A percentile compares a stretch with the other conserved stretches of the same genome.
phyloP scores from a whole-genome alignment of 1,140 invertebrate species.

The Globodera rostochiensis region DNA sequence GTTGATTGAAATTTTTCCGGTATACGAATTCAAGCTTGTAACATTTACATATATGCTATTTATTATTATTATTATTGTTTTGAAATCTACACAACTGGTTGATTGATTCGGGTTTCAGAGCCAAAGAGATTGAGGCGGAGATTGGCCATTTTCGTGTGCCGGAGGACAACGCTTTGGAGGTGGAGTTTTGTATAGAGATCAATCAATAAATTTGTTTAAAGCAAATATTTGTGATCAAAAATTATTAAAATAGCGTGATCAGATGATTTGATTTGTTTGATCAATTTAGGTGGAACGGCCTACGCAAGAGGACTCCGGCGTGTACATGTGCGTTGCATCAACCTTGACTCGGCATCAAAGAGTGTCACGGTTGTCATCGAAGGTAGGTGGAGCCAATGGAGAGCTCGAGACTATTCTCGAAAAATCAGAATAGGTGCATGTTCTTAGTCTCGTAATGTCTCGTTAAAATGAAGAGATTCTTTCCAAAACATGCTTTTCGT shows the following conservation, averaged over 20 bases:
- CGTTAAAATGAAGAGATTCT: too few species aligned
- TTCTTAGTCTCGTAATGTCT: too few species aligned
- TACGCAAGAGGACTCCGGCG: constrained; percentile 88
- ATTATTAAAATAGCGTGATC: too few species aligned
- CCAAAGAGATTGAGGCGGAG: constrained; percentile 41
- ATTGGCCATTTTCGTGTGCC: constrained; percentile 45
- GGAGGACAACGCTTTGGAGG: constrained; percentile 87
- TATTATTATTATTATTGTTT: neutral
- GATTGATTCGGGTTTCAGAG: constrained; percentile 39
- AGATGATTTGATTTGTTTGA: too few species aligned
- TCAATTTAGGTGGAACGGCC: constrained; percentile 77
- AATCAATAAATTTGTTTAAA: too few species aligned
- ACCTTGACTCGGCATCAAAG: constrained; percentile 83
- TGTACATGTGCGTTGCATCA: constrained; percentile 88
- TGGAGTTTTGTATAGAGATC: neutral
- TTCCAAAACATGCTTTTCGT: too few species aligned
- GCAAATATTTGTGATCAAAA: too few species aligned
- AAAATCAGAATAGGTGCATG: too few species aligned
- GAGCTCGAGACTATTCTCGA: neutral
- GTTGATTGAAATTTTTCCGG: neutral
- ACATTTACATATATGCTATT: too few species aligned
- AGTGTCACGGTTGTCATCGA: constrained; percentile 88
- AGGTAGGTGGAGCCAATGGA: constrained; percentile 67
- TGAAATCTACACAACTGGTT: neutral
- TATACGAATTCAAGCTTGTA: neutral